phyloP scores from a whole-genome alignment of 2,797 vertebrate species.

The Moxostoma hubbsi region DNA sequence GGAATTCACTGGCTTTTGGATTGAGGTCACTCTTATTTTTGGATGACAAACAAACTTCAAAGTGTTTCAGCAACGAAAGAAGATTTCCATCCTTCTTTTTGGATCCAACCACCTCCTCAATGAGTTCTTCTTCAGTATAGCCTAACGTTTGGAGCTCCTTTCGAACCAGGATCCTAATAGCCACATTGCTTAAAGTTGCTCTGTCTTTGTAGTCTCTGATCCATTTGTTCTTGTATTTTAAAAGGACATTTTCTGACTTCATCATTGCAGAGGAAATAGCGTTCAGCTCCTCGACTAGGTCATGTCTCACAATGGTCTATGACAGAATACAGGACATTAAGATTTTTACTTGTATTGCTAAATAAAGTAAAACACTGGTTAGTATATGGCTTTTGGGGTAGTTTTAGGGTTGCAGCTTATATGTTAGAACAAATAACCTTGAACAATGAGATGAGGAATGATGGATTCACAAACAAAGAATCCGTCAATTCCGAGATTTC shows the following conservation, averaged over 20 bases:
- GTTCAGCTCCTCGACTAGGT: constrained; percentile 70
- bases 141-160: constrained; percentile 58
- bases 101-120: constrained; percentile 74
- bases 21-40: constrained; percentile 60
- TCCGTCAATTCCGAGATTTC: constrained; percentile 70
- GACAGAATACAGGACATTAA: background rate
- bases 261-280: constrained; percentile 64
- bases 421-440: constrained; percentile 69
- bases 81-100: constrained; percentile 69
- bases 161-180: constrained; percentile 73
- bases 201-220: constrained; percentile 68
- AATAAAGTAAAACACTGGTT: background rate
- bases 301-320: constrained; percentile 74
- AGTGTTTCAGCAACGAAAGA: constrained; percentile 76
- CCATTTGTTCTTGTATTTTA: constrained; percentile 71
- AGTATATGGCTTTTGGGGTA: background rate
- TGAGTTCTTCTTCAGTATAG: constrained; percentile 58
- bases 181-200: constrained; percentile 74
- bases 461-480: constrained; percentile 74
- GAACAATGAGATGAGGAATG: constrained; percentile 79
- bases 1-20: constrained; percentile 72
- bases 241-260: constrained; percentile 63
- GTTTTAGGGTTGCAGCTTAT: background rate
- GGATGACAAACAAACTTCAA: constrained; percentile 78
- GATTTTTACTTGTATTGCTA: background rate